Evolutionary conservation across 2,888 invertebrate species (phyloP), one percentile per base, ranked within the genome.

Genomic region (Allolobophora icterica): DNA sequence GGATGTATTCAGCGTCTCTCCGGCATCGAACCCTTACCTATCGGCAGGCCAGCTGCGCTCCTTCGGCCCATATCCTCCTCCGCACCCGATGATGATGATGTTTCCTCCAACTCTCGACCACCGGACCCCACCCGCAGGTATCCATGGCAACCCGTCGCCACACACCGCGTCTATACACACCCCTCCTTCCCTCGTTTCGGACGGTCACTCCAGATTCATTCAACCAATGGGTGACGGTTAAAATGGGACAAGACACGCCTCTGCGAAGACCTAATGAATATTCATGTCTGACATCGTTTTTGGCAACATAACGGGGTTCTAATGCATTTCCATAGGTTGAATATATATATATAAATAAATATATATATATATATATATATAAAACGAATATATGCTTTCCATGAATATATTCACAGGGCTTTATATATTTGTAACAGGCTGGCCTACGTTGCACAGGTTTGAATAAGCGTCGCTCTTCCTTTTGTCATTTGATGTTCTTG

Each of bases 31-130:
- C n/a, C 71, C 71, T 6, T 71, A 71, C n/a, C 71, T 71, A n/a
- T 71, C 71, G 71, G 71, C 17, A 30, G 71, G 71, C 1, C 71
- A 71, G 11, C 71, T 71, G 71, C 71, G 71, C 71, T 71, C 71
- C n/a, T 71, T 71, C 71, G 71, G 30, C 71, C 71, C 71, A 4
- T 71, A 71, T 17, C 30, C 71, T n/a, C 71, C 30, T 71, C 71
- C 71, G n/a, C 71, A 71, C n/a, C n/a, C 71, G n/a, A 71, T 71
- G 71, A 71, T 71, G 71, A 71, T 71, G 71, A 71, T 71, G 71
- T 71, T 71, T 71, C 71, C 71, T 71, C 71, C 71, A 17, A n/a
- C 71, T 71, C 71, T 71, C 71, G 71, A 71, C 71, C 71, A 71
- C n/a, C 71, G 71, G 11, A 71, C 71, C 71, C 71, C 71, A n/a